These are phyloP conservation scores for Coleophora deauratella DNA, from an alignment of 2,888 invertebrate species.

Conservation along the genomic window DNA sequence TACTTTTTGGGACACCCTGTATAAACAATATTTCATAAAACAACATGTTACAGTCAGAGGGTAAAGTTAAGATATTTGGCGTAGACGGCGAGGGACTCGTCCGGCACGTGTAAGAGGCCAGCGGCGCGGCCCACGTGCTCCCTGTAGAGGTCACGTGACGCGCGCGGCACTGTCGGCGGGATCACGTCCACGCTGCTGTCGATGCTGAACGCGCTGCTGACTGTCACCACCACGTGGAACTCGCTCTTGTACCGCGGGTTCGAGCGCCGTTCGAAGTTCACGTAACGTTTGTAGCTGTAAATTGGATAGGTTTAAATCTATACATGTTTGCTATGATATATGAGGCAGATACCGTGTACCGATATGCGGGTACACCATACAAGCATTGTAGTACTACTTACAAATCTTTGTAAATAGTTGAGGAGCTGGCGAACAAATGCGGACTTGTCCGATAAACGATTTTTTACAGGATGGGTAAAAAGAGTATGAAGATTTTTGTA, in stretches of 20 bases:
- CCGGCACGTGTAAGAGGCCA: constrained; percentile 41
- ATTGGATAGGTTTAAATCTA: not conserved
- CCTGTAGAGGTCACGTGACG: constrained; percentile 79
- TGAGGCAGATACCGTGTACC: no score
- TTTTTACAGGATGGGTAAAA: no score
- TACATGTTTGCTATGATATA: no score
- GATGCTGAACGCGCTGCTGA: constrained; percentile 77
- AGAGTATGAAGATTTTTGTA: no score
- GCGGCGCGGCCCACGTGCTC: constrained; percentile 71
- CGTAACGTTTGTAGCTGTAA: constrained; percentile 73
- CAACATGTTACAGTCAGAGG: constrained; percentile 19
- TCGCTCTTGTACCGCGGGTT: constrained; percentile 64
- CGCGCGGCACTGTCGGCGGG: constrained; percentile 77
- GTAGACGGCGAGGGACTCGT: constrained; percentile 36
- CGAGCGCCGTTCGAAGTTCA: constrained; percentile 77
- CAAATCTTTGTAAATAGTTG: no score
- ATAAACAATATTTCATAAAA: not conserved
- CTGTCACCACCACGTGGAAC: constrained; percentile 72
- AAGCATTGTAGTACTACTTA: no score
- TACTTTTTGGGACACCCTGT: no score
- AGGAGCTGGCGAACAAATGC: no score
- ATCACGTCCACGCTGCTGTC: constrained; percentile 77
- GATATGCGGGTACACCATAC: no score
- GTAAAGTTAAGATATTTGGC: constrained; percentile 51
- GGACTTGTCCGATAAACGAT: no score